Evolutionary conservation across 2,888 invertebrate genomes (phyloP), one percentile per base, ranked within the genome.

Genomic region (Dichetophora obliterata): DNA sequence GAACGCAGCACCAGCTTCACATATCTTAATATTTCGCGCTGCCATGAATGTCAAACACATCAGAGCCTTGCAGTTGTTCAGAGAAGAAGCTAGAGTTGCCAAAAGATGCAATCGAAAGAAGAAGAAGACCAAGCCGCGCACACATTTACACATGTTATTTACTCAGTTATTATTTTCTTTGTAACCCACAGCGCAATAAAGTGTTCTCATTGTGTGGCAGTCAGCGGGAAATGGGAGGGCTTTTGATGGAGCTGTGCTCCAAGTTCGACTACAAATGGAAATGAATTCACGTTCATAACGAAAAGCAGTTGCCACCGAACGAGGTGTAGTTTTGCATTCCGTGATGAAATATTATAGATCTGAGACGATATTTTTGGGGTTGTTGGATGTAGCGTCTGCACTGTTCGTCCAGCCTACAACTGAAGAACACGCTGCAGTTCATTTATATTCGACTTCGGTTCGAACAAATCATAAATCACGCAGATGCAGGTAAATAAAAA

Each of bases 391-490:
- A 24, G 54, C 9, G 14, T 11, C 57, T 1, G 11, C 14, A 9
- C 69, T 16, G 9, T 19, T 19, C 57, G 16, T 37, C n/a, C 37
- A 57, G 16, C 34, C 11, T 19, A 22, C 14, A 19, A 22, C 68
- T 24, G 19, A 34, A 11, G 43, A 43, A 9, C 31, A 31, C 0
- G 14, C 24, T 65, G 19, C 63, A 73, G 48, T 63, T 63, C 73
- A 65, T 63, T 65, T 63, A 48, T 73, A 61, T 73, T 73, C 63
- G 63, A 24, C 63, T 65, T 65, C 48, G 73, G 65, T 63, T 37
- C 19, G 85, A 83, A 85, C 83, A 84, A 85, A 85, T 85, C 84
- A 85, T 84, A 84, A 84, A 85, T 84, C 84, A 85, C 84, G 85
- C 82, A 79, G 83, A 83, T 83, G 83, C 83, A 84, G 85, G 84